Base-by-base conservation (phyloP, 2,797 vertebrate genomes). In the Microtus californicus region DNA sequence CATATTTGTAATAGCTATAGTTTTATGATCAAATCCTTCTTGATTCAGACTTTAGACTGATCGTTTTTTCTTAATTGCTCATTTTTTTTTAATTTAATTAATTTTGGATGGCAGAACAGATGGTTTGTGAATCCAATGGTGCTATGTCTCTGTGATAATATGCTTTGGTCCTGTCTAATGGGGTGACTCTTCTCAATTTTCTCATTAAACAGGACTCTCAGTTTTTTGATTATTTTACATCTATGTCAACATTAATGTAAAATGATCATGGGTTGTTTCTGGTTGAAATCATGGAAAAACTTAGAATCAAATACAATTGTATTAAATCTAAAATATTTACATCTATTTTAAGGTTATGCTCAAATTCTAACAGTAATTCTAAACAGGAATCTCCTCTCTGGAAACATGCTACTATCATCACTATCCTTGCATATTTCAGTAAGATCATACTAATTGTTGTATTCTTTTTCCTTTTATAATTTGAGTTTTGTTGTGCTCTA, bases 51-150 rank as follows among this genome's bases (percentile, higher is more conserved):
- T 97, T 81, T 85, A 85, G 93, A 69, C 95, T 97, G 91, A 97
- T 94, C 14, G 37, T 89, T 96, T 95, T 96, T 97, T 97, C 61
- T 94, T 97, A 98, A 98, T 98, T 98, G 95, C 91, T 97, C 90
- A 93, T 88, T 79, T 96, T 23, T 40, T 37, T 89, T 2, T 7
- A 21, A 97, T 97, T 97, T 97, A 97, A 98, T 98, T 97, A 97
- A 95, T 81, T 98, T 90, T 98, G 81, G n/a, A 67, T 97, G 81
- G 87, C 95, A 91, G 96, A 98, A 97, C 98, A 98, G 98, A 98
- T 98, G 98, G 98, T 91, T 95, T 97, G 85, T n/a, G 95, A 95
- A 98, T 95, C 93, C 80, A 14, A 25, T 95, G 96, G 85, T 8
- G 3, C 74, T 96, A 12, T 95, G 91, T 93, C 92, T 92, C 27